These are phyloP conservation scores for Tyto alba DNA, from an alignment of 2,113 vertebrate genomes.

Conservation along the genomic window DNA sequence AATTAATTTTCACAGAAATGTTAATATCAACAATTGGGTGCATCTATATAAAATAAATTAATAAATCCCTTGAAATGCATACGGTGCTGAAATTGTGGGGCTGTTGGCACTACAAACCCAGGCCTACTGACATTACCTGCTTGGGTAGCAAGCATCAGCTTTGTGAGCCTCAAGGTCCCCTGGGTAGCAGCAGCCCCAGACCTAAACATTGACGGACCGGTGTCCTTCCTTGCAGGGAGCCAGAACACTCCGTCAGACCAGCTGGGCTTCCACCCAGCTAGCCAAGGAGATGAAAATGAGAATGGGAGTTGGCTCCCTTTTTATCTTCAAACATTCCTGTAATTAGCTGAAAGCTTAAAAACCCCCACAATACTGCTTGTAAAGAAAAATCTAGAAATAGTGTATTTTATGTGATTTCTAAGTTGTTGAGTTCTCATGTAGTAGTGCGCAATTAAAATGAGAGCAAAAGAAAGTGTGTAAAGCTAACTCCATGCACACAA, in stretches of 20 bases:
- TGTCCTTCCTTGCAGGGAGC: not conserved
- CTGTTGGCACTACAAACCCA: not conserved
- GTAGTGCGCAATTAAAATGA: not conserved
- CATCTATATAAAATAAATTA: not conserved
- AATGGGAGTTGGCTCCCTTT: not conserved
- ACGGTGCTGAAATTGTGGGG: not conserved
- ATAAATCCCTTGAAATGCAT: not conserved
- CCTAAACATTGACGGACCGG: fast-evolving
- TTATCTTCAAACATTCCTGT: not conserved
- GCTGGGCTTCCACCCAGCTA: not conserved
- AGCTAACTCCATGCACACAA: not conserved
- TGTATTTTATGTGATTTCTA: not conserved
- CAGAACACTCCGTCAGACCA: not conserved
- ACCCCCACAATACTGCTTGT: fast-evolving
- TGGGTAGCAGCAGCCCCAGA: not conserved
- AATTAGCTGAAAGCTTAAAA: not conserved
- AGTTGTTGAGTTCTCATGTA: not conserved
- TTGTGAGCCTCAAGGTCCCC: not conserved
- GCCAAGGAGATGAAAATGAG: not conserved
- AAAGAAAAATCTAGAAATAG: not conserved
- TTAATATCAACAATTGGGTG: not conserved
- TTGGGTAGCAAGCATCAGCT: not conserved
- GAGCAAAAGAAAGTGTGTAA: not conserved
- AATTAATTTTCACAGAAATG: not conserved
- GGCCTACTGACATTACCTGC: not conserved